These are phyloP conservation scores for Pseudobourletiella spinata DNA, from an alignment of 1,140 invertebrate species.

Conservation along the genomic window DNA sequence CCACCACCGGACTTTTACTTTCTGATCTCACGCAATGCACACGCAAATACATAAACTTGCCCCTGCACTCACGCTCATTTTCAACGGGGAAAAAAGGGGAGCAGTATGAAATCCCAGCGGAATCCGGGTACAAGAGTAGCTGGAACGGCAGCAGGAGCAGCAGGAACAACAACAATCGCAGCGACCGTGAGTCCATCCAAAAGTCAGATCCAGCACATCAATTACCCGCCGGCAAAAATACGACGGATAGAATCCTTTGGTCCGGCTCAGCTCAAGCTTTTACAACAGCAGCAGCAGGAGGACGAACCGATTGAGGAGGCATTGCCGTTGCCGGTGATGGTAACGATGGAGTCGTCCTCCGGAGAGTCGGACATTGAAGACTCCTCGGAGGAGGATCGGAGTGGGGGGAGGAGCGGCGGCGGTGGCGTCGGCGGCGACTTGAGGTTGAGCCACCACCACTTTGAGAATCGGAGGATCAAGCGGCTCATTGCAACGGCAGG, in stretches of 20 bases:
- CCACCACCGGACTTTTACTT: too few species aligned
- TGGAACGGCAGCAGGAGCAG: not conserved
- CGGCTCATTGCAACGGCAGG: too few species aligned
- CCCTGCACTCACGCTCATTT: too few species aligned
- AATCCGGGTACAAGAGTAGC: not conserved
- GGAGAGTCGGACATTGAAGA: not conserved
- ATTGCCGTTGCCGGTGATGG: not conserved
- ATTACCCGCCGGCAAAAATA: slow-evolving; percentile 7
- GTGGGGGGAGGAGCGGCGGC: too few species aligned
- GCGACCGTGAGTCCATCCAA: too few species aligned
- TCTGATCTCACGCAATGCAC: too few species aligned
- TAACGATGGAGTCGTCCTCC: not conserved
- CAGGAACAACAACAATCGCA: too few species aligned
- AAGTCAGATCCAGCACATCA: not conserved
- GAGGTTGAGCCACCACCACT: too few species aligned
- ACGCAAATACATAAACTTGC: too few species aligned
- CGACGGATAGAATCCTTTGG: not conserved
- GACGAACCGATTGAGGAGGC: not conserved
- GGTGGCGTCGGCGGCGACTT: too few species aligned
- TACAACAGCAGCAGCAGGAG: not conserved
- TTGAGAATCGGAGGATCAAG: too few species aligned
- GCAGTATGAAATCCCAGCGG: slow-evolving; percentile 1
- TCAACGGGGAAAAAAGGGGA: too few species aligned
- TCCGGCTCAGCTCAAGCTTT: not conserved
- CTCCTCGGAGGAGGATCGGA: not conserved